phyloP scores from a whole-genome alignment of 2,113 vertebrate species.

The Ophthalmotilapia sp. region DNA sequence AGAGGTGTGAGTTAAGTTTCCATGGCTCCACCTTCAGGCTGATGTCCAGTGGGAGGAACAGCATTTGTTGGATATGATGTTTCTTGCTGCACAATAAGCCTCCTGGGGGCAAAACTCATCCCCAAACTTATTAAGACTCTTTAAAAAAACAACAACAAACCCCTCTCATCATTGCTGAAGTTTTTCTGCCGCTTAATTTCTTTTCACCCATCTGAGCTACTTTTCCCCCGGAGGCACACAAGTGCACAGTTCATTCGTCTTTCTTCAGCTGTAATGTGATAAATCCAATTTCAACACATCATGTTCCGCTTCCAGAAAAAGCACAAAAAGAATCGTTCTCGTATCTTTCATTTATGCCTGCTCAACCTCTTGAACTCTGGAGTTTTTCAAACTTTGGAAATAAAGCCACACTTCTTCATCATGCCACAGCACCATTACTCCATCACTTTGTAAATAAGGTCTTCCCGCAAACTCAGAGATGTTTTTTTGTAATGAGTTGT shows the following conservation, averaged over 20 bases:
- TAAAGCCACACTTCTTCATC: not conserved
- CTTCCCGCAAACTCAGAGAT: not conserved
- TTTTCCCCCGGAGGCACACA: not conserved
- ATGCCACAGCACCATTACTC: not conserved
- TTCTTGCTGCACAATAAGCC: not conserved
- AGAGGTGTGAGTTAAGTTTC: not conserved
- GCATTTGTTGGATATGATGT: not conserved
- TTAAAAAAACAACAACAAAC: rapidly evolving
- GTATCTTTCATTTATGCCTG: not conserved
- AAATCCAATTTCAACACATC: not conserved
- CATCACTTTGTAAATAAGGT: not conserved
- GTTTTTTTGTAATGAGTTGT: not conserved
- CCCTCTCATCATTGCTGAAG: not conserved
- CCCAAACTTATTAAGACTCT: not conserved
- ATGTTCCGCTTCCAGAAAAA: not conserved
- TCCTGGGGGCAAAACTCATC: not conserved
- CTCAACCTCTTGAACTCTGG: not conserved
- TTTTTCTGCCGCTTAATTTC: not conserved
- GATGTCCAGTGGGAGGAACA: not conserved
- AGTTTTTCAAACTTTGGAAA: not conserved
- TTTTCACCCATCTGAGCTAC: not conserved
- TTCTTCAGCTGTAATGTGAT: not conserved
- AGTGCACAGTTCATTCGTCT: not conserved
- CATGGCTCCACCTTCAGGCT: not conserved
- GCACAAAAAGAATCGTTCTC: not conserved